Percentiles rank a stretch among this genome's conserved stretches.
Conservation (phyloP, 2,797 vertebrate genomes). For the Aratinga solstitialis region DNA sequence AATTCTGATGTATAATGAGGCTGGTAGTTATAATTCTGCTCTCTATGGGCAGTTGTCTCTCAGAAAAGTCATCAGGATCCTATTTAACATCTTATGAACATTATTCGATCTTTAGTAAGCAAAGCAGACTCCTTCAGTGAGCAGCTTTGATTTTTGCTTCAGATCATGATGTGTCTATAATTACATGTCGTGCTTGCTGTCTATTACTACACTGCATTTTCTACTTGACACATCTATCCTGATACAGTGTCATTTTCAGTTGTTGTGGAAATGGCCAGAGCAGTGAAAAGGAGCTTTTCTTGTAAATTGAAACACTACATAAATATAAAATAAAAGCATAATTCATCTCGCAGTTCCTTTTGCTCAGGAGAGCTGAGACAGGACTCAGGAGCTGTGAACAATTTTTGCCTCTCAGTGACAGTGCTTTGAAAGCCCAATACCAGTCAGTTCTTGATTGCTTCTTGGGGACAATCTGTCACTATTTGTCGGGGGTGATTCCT, state of each 20-base stretch:
- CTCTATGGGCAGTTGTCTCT: background rate
- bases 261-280: background rate
- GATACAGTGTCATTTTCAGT: background rate
- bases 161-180: background rate
- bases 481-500: background rate
- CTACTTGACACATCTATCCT: background rate
- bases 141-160: conserved; percentile 23
- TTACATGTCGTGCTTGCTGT: background rate
- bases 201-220: background rate
- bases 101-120: background rate
- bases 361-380: background rate
- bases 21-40: background rate
- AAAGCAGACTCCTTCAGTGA: background rate
- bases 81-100: background rate
- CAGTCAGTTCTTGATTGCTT: background rate
- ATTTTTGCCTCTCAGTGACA: background rate
- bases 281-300: background rate
- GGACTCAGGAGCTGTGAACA: background rate
- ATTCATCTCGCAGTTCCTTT: background rate
- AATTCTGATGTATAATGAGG: background rate
- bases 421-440: background rate
- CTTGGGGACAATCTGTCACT: background rate
- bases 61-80: background rate
- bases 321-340: background rate
- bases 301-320: background rate